A percentile compares a stretch with the other conserved stretches of the same genome.
Evolutionary conservation across 2,888 invertebrate species (phyloP).

Genomic region (Catocala fraxini): DNA sequence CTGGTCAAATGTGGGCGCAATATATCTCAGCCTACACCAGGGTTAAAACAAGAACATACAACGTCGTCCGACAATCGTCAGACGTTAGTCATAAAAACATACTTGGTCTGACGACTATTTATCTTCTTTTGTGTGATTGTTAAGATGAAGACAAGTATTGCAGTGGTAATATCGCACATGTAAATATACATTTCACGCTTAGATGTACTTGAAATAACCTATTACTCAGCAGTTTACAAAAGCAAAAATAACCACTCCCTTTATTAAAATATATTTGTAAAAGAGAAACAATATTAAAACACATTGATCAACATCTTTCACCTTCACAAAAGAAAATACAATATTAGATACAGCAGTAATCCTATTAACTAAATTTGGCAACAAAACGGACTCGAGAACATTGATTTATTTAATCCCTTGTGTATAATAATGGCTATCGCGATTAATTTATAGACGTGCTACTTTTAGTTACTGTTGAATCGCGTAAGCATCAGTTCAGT

Average conservation of each 20-base stretch:
- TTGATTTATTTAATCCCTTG: slow-evolving; percentile 31
- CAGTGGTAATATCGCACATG: too few relatives aligned
- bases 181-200: too few relatives aligned
- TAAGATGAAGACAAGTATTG: too few relatives aligned
- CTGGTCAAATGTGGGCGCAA: fast-evolving
- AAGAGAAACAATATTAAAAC: not conserved
- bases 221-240: too few relatives aligned
- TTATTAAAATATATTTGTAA: not conserved
- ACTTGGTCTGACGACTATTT: too few relatives aligned
- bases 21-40: too few relatives aligned
- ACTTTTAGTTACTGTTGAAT: slow-evolving; percentile 3
- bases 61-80: too few relatives aligned
- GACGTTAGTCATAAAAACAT: too few relatives aligned
- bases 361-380: slow-evolving; percentile 13
- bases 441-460: slow-evolving; percentile 9
- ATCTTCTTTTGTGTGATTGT: too few relatives aligned
- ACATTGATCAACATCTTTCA: slow-evolving; percentile 6
- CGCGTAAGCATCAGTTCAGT: not conserved
- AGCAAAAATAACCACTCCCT: not conserved
- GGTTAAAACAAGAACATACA: too few relatives aligned
- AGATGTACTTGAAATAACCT: too few relatives aligned
- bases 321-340: slow-evolving; percentile 11
- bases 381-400: slow-evolving; percentile 15
- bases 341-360: slow-evolving; percentile 3
- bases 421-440: slow-evolving; percentile 23